A percentile compares a stretch with the other conserved stretches of the same genome.
phyloP scores from a whole-genome alignment of 1,140 invertebrate genomes.

The Drosophila athabasca region DNA sequence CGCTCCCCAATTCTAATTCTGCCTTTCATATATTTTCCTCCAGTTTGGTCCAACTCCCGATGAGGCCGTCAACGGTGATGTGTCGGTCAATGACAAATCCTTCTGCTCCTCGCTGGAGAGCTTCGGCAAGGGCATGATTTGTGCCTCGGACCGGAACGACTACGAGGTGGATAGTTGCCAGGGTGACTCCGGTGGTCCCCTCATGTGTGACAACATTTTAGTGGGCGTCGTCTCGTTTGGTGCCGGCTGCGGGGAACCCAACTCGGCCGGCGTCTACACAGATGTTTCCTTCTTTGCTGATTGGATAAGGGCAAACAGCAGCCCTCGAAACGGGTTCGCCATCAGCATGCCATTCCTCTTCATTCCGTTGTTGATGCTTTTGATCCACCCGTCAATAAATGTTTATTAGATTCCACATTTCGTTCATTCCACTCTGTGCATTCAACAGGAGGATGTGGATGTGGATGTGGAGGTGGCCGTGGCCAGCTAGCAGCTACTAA shows the following conservation, averaged over 20 bases:
- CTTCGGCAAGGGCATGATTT: slow-evolving; percentile 52
- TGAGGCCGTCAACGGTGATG: slow-evolving; percentile 42
- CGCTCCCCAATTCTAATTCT: too few species aligned
- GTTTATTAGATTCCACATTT: too few species aligned
- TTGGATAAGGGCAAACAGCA: slow-evolving; percentile 75
- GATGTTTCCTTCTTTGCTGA: slow-evolving; percentile 86
- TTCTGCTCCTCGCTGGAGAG: neutral
- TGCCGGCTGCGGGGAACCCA: slow-evolving; percentile 86
- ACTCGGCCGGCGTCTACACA: slow-evolving; percentile 90
- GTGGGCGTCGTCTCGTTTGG: slow-evolving; percentile 89
- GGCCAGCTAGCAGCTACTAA: neutral
- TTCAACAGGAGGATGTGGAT: neutral
- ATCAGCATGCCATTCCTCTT: neutral
- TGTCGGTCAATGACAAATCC: slow-evolving; percentile 2
- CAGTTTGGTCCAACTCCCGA: slow-evolving; percentile 44
- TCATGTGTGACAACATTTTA: slow-evolving; percentile 39
- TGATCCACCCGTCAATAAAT: too few species aligned
- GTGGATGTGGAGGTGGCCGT: too few species aligned
- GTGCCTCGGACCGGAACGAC: slow-evolving; percentile 47
- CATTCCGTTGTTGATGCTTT: neutral
- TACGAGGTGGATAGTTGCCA: slow-evolving; percentile 62
- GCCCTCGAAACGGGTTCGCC: neutral
- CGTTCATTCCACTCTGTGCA: neutral
- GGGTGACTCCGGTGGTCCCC: slow-evolving; percentile 72
- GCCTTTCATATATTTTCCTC: neutral